Conservation (phyloP, 2,113 vertebrate genomes). For the Campylomormyrus numenius region DNA sequence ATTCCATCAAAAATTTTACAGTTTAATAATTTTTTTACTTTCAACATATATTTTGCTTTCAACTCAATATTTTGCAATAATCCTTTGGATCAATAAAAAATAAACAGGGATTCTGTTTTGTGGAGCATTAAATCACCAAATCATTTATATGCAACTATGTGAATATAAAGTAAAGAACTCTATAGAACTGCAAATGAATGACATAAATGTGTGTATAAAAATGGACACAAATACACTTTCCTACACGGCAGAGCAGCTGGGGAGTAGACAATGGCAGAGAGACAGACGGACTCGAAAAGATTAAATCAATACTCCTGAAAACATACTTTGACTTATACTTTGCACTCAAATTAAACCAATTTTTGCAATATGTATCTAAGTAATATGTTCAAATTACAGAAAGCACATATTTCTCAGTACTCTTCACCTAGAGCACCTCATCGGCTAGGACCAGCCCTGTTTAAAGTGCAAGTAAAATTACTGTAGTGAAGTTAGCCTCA, state of each 20-base stretch:
- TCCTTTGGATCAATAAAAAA: not conserved
- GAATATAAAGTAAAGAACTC: not conserved
- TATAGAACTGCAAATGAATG: not conserved
- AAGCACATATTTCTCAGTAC: not conserved
- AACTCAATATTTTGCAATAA: not conserved
- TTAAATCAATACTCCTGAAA: not conserved
- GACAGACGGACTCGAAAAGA: not conserved
- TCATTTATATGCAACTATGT: not conserved
- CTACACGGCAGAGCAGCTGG: not conserved
- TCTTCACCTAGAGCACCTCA: too few species aligned
- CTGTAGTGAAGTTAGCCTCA: too few species aligned
- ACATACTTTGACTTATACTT: not conserved
- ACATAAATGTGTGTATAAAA: not conserved
- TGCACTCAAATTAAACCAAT: not conserved
- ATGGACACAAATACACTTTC: not conserved
- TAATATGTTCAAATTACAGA: not conserved
- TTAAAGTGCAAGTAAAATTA: too few species aligned
- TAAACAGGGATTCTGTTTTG: not conserved
- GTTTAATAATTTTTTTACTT: not conserved
- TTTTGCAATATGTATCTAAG: not conserved
- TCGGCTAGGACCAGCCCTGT: too few species aligned
- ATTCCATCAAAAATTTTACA: not conserved
- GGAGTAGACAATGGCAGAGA: not conserved
- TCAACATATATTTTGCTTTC: not conserved
- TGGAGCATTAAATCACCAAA: not conserved